Conservation (phyloP, 2,888 invertebrate genomes). For the Metalampra italica region DNA sequence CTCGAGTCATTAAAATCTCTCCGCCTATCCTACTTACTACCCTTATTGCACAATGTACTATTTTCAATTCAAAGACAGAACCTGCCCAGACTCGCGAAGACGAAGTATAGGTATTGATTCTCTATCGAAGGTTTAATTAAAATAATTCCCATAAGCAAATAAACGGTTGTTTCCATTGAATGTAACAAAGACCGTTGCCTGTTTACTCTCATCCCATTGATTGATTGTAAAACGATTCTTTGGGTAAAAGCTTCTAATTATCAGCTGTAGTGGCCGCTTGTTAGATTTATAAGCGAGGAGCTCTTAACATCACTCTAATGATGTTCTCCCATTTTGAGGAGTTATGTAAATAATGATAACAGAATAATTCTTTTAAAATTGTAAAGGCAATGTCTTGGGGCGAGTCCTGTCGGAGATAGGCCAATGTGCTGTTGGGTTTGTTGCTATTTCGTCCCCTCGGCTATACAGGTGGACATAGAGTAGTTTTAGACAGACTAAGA, state of each 20-base stretch:
- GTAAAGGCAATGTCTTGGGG: too few relatives aligned
- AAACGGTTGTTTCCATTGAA: not conserved
- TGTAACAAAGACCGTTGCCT: too few relatives aligned
- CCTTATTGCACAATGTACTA: too few relatives aligned
- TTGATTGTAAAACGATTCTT: not conserved
- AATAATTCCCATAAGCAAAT: not conserved
- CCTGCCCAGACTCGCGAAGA: too few relatives aligned
- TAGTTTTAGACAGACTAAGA: too few relatives aligned
- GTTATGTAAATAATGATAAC: not conserved
- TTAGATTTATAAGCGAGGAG: not conserved
- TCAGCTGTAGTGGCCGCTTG: constrained; percentile 2
- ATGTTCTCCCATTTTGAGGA: not conserved
- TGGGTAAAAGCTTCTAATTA: constrained; percentile 4
- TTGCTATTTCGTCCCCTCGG: too few relatives aligned
- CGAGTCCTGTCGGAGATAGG: too few relatives aligned
- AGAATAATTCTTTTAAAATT: not conserved
- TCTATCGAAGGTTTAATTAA: not conserved
- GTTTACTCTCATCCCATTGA: not conserved
- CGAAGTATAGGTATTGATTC: not conserved
- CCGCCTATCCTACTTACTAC: too few relatives aligned
- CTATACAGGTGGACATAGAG: too few relatives aligned
- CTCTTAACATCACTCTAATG: constrained; percentile 13
- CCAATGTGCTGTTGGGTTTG: too few relatives aligned
- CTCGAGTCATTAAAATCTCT: too few relatives aligned
- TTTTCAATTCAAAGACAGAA: too few relatives aligned